Evolutionary conservation across 92 coral and sea anemone genomes (phyloP), one percentile per base, ranked within the genome.

Genomic region (Porites rus): DNA sequence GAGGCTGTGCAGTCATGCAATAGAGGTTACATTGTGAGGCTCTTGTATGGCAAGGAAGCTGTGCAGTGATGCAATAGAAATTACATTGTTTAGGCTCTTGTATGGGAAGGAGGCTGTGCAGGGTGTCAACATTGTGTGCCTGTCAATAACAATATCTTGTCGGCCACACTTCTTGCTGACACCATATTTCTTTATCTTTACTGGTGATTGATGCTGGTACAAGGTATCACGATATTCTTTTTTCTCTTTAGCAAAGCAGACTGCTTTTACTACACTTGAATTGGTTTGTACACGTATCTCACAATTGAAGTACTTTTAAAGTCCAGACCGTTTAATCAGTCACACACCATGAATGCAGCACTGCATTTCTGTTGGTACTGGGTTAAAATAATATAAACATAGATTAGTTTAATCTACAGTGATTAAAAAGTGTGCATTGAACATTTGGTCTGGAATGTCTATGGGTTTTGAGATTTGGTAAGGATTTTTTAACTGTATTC

Each of bases 221-320:
- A 78, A 60, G 68, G 69, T 78, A 78, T 58, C 83, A 43, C 58
- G 68, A 17, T 58, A 20, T 78, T 50, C 83, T 54, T 78, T 51
- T 78, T 78, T 53, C 38, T 50, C 65, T 43, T 51, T 58, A 46
- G 50, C 58, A 78, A 78, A 78, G 68, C 83, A 78, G 72, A 12
- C 63, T 14, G 69, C 53, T 56, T 78, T 78, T 21, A 78, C 68
- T 50, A 78, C 22, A 50, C 53, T 63, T 50, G 83, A 56, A n/a
- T 78, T 54, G 52, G 83, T 78, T 78, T 78, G 83, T 50, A 78
- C n/a, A 51, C 24, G 0, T 1, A 22, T 22, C 24, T 21, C 38
- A 69, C 75, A 78, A 69, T 78, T 78, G 50, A 78, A 53, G 68
- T 78, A 60, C 38, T 66, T 78, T 43, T 31, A 78, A 21, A 14